A percentile compares a stretch with the other conserved stretches of the same genome.
These are phyloP conservation scores for Pocillopora meandrina DNA, from an alignment of 92 coral and sea anemone species.

Conservation along the genomic window DNA sequence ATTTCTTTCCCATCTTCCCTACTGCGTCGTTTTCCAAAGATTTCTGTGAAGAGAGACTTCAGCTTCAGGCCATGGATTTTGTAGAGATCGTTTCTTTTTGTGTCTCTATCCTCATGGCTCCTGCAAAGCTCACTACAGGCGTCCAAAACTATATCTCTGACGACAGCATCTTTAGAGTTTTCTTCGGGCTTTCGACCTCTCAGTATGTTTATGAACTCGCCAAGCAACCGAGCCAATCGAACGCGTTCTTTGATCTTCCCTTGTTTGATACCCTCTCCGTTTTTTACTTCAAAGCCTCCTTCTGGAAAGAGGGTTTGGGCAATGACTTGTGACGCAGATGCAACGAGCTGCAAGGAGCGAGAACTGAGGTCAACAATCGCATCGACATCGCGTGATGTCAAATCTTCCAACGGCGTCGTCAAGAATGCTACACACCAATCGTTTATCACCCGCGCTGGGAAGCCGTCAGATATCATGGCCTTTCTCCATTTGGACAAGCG, in stretches of 20 bases:
- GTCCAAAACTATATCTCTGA: conserved; percentile 41
- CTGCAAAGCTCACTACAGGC: conserved; percentile 45
- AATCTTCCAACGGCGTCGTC: conserved; percentile 31
- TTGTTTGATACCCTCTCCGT: conserved; percentile 13
- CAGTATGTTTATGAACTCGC: conserved; percentile 55
- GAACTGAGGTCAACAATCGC: conserved; percentile 59
- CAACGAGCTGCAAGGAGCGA: conserved; percentile 24
- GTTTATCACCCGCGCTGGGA: conserved; percentile 43
- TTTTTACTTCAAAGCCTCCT: conserved; percentile 6
- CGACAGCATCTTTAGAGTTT: conserved; percentile 16
- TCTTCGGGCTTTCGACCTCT: conserved; percentile 25
- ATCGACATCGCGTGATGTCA: conserved; percentile 62
- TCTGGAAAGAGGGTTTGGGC: conserved; percentile 33
- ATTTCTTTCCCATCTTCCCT: background rate
- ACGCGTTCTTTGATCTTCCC: conserved; percentile 35
- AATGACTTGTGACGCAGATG: conserved; percentile 42
- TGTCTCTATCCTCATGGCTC: background rate
- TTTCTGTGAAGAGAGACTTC: conserved; percentile 35
- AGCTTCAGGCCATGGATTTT: conserved; percentile 44
- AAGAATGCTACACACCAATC: conserved; percentile 68
- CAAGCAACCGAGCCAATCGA: conserved; percentile 60
- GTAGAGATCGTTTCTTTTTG: conserved; percentile 34
- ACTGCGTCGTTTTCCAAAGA: conserved; percentile 35
- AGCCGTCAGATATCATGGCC: conserved; percentile 49
- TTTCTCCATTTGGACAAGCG: conserved; percentile 55